Base-by-base conservation (phyloP, 2,797 vertebrate genomes). In the Staurois parvus region DNA sequence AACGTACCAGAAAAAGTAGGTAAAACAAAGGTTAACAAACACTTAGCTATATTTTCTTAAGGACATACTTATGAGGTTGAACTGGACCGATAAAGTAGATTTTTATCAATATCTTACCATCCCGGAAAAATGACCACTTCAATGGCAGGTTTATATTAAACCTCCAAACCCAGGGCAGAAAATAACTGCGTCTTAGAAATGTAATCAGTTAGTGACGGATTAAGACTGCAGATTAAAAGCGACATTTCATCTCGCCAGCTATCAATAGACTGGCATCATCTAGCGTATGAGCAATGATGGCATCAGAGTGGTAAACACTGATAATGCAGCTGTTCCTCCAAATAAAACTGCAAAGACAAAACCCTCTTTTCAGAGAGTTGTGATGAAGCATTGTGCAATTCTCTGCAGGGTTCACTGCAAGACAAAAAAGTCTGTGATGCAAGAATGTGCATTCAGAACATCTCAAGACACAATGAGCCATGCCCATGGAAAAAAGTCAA, bases 171-270 rank as follows among this genome's bases (percentile, higher is more conserved):
- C 34, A 67, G 76, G 76, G n/a, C 76, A 79, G 62, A 42, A 68
- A 68, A n/a, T n/a, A n/a, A 45, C 40, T 28, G 76, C 32, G 62
- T 5, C 11, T 64, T 21, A 72, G 29, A 29, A 72, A 37, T 59
- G 52, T 45, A 81, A 76, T 81, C 72, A 62, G 48, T 30, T 21
- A 45, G 8, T 66, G 73, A 77, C 26, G 73, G 64, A 85, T 76
- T 81, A 81, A 2, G 10, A 34, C 17, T 15, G 5, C 26, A 74
- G 68, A 74, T 79, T 67, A 77, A 42, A 68, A 30, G 68, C 32
- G 12, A 48, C 70, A 17, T 59, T 30, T 34, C 69, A 80, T 81
- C 40, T 59, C 32, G 17, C 42, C 72, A 10, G 45, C 67, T 68
- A 76, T 85, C 66, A 76, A 70, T 75, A 74, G 34, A 29, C 40